Evolutionary conservation across 2,888 invertebrate species (phyloP), one percentile per base, ranked within the genome.

Genomic region (Ryuthela nishihirai): DNA sequence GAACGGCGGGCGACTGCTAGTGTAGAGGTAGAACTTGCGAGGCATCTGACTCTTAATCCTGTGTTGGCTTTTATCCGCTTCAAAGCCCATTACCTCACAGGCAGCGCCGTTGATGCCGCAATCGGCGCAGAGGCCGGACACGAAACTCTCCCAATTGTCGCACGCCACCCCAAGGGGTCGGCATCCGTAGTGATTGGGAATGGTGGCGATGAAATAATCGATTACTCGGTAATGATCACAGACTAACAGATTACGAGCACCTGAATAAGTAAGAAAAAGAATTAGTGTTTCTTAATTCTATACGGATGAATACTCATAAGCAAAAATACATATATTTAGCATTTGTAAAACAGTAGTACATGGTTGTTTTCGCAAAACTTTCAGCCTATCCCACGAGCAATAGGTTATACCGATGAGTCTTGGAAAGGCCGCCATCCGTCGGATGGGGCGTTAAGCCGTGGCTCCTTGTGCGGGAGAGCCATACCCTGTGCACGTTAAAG

Each of bases 191-290:
- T 84, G 83, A 72, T 86, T 85, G 12, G 56, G 56, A 65, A 89
- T 87, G 66, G 88, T 87, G 71, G 88, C 88, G 48, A 83, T 86
- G 74, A 88, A 89, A 39, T 88, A 80, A 74, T 88, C 88, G 65
- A 88, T 86, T 21, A 88, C 88, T 71, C 88, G 79, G 17, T 88
- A 84, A 72, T 89, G 89, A 71, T 87, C 88, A 71, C 89, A 89
- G 15, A 88, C 88, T 2, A 89, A 85, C n/a, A 88, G 75, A 62
- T 88, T 78, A 9, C 87, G 86, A 0, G 87, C 88, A 71, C 87
- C 87, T 73, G 26, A 18, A 32, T 12, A 29, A 29, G 7, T 29
- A 29, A 29, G 12, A 29, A 29, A 29, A 29, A 9, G 7, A 9
- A 29, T 29, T 29, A 29, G 29, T 29, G 29, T 9, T 29, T 29